Evolutionary conservation across 35 echinoderm and acorn worm species (phyloP).

Genomic region (Holothuria glaberrima): DNA sequence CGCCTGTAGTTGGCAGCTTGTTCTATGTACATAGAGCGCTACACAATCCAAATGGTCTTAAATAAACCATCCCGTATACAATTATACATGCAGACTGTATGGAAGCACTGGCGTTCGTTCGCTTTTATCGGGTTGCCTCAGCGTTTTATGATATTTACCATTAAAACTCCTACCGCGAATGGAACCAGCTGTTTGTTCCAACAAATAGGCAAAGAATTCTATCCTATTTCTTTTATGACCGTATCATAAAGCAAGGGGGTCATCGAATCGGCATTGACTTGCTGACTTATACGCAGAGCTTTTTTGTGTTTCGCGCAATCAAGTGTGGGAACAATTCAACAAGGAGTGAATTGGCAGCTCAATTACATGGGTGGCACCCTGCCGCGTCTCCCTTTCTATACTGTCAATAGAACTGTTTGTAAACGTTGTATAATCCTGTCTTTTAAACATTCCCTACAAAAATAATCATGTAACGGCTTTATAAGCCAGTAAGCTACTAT

Average conservation of each 20-base stretch:
- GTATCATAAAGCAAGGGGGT: neutral
- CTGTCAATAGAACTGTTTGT: constrained; percentile 3
- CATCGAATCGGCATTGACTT: constrained; percentile 29
- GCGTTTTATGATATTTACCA: constrained; percentile 43
- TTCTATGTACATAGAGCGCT: too few relatives aligned
- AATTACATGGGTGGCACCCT: constrained; percentile 33
- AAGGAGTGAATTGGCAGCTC: neutral
- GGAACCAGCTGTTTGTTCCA: constrained; percentile 40
- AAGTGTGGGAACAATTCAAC: constrained; percentile 44
- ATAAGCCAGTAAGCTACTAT: too few relatives aligned
- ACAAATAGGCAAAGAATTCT: constrained; percentile 30
- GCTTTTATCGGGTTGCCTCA: constrained; percentile 3
- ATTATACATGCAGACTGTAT: too few relatives aligned
- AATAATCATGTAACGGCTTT: too few relatives aligned
- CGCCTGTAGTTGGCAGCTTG: too few relatives aligned
- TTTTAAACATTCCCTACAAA: too few relatives aligned
- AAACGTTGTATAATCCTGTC: too few relatives aligned
- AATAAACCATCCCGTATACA: too few relatives aligned
- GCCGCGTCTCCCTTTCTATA: neutral
- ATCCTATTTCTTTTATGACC: neutral
- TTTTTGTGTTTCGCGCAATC: constrained; percentile 36
- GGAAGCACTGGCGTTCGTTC: too few relatives aligned
- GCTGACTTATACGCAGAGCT: constrained; percentile 1
- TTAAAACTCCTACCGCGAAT: constrained; percentile 44
- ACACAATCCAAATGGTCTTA: too few relatives aligned